Evolutionary conservation across 2,113 vertebrate species (phyloP).

Genomic region (Nycticryphes semicollaris): DNA sequence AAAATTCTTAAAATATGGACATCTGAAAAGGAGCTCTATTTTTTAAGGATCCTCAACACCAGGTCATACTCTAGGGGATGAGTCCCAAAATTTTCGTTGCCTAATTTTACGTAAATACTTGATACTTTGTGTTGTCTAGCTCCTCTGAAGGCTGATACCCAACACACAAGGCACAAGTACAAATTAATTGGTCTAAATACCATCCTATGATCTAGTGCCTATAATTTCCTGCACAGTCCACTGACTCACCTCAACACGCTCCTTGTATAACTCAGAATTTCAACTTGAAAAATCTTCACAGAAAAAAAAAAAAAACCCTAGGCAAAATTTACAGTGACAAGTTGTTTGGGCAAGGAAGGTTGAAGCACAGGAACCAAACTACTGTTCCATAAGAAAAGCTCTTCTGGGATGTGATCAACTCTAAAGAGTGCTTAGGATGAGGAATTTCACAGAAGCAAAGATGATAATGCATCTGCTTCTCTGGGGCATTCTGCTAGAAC

Average conservation of each 20-base stretch:
- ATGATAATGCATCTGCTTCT: background rate
- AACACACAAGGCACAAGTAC: background rate
- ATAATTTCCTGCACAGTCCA: background rate
- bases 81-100: background rate
- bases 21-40: background rate
- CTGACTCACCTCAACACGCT: accelerated
- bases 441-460: background rate
- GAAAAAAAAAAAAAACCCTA: background rate
- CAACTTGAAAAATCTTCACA: background rate
- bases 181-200: background rate
- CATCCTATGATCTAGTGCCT: background rate
- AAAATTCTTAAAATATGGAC: background rate
- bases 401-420: background rate
- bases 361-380: background rate
- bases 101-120: background rate
- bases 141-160: background rate
- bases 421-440: background rate
- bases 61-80: accelerated
- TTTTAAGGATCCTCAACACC: background rate
- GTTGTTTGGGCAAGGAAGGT: background rate
- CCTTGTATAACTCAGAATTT: background rate
- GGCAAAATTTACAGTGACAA: background rate
- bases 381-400: background rate
- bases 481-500: background rate
- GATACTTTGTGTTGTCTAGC: background rate